Evolutionary conservation across 2,888 invertebrate genomes (phyloP).

Genomic region (Sesia bembeciformis): DNA sequence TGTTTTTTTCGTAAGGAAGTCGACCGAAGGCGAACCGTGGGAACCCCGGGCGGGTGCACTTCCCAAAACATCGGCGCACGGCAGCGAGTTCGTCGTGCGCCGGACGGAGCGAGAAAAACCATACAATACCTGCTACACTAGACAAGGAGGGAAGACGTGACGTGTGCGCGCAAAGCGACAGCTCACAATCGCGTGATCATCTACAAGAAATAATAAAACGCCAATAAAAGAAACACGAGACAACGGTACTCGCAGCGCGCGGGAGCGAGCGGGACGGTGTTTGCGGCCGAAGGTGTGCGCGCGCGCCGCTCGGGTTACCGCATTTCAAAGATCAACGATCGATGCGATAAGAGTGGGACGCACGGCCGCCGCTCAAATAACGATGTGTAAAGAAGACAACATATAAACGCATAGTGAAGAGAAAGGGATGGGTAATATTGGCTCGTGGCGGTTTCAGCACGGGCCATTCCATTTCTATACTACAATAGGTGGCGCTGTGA

Average conservation of each 20-base stretch:
- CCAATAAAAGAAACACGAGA: conserved; percentile 73
- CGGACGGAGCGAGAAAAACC: conserved; percentile 37
- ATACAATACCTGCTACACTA: conserved; percentile 11
- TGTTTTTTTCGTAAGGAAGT: conserved; percentile 75
- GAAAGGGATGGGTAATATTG: conserved; percentile 37
- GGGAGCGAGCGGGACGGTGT: conserved; percentile 54
- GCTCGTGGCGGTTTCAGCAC: conserved; percentile 59
- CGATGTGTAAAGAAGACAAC: conserved; percentile 25
- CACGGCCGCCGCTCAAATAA: conserved; percentile 38
- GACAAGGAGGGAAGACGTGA: conserved; percentile 45
- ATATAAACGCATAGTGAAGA: conserved; percentile 11
- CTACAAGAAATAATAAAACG: conserved; percentile 75
- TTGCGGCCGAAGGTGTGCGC: conserved; percentile 52
- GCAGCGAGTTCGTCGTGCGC: conserved; percentile 69
- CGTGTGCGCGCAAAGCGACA: conserved; percentile 73
- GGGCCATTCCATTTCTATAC: conserved; percentile 18
- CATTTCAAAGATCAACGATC: conserved; percentile 73
- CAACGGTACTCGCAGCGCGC: conserved; percentile 49
- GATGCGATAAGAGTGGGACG: conserved; percentile 62
- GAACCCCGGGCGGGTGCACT: conserved; percentile 74
- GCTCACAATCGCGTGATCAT: conserved; percentile 74
- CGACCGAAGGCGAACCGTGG: conserved; percentile 73
- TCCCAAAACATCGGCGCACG: conserved; percentile 76
- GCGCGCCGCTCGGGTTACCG: conserved; percentile 68
- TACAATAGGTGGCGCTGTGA: conserved; percentile 47